Evolutionary conservation across 2,888 invertebrate genomes (phyloP).

Genomic region (Coleophora flavipennella): DNA sequence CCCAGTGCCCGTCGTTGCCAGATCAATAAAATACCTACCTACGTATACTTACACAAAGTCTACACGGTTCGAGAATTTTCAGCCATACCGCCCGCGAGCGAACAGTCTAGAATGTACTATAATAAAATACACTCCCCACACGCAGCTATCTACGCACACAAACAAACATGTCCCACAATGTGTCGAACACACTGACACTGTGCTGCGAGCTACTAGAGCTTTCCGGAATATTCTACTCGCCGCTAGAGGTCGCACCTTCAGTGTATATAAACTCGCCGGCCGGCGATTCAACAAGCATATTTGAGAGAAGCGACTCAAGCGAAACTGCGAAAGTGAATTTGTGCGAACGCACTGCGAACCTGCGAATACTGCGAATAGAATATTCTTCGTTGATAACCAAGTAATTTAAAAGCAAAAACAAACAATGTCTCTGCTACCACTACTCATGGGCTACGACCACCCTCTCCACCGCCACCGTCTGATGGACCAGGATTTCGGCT

Average conservation of each 20-base stretch:
- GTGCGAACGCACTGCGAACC: conserved; percentile 2
- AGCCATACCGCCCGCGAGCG: too few species aligned
- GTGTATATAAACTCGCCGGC: conserved; percentile 26
- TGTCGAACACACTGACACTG: too few species aligned
- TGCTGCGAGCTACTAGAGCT: not conserved
- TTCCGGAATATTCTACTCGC: conserved; percentile 35
- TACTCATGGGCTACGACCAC: conserved; percentile 19
- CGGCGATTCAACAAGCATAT: conserved; percentile 6
- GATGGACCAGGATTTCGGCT: conserved; percentile 40
- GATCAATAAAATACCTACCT: too few species aligned
- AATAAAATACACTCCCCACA: too few species aligned
- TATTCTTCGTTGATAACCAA: not conserved
- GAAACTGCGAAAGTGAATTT: not conserved
- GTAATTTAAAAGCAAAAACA: not conserved
- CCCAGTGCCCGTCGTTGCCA: too few species aligned
- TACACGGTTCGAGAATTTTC: too few species aligned
- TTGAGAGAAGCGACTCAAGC: not conserved
- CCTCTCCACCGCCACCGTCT: conserved; percentile 23
- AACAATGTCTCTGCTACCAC: conserved; percentile 10
- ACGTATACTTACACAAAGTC: too few species aligned
- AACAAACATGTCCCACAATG: too few species aligned
- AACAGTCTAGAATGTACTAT: too few species aligned
- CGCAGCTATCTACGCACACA: too few species aligned
- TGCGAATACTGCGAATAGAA: not conserved
- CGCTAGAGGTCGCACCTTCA: conserved; percentile 34